Base-by-base conservation (phyloP, 2,888 invertebrate genomes). In the Tetragonula carbonaria region DNA sequence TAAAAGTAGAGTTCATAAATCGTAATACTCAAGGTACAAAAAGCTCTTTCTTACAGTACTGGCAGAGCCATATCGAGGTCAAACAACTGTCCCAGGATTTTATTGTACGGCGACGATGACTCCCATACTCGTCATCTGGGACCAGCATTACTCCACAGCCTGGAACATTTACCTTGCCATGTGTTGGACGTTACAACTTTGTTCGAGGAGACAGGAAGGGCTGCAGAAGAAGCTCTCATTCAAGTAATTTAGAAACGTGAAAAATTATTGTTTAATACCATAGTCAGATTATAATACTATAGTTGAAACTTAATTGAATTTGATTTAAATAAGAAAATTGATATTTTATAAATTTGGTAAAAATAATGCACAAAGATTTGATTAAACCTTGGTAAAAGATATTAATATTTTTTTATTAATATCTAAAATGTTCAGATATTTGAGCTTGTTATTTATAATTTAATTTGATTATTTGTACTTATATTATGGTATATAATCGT, bases 141-240 rank as follows among this genome's bases (percentile, higher is more conserved):
- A 50, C 98, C 98, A 2, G 98, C 98, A 0, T 92, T 98, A 78
- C 95, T 98, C 13, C 97, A 97, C 87, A 95, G 95, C 66, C 95
- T 98, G 92, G 98, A 98, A 93, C 96, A 96, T 89, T 96, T 97
- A 88, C 96, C 97, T 38, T 96, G 97, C 59, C 96, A 96, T 91
- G 96, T 97, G 59, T 95, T 97, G 77, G 97, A 97, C 91, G 95
- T 97, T 78, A 95, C 96, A 5, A 95, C 96, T 0, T 92, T 97
- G 74, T 96, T 96, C 92, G 96, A 96, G 50, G 96, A 96, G 82
- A 95, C 96, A 13, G 95, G 96, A 4, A 96, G 96, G 89, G 96
- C 97, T 0, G 97, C 97, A 23, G 98, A 98, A 93, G 98, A 98
- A 95, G 96, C 97, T 23, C 96, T 97, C 86, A 96, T 97, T 90